These are phyloP conservation scores for Typhlichthys eigenmanni DNA, from an alignment of 2,797 vertebrate genomes.

Conservation along the genomic window DNA sequence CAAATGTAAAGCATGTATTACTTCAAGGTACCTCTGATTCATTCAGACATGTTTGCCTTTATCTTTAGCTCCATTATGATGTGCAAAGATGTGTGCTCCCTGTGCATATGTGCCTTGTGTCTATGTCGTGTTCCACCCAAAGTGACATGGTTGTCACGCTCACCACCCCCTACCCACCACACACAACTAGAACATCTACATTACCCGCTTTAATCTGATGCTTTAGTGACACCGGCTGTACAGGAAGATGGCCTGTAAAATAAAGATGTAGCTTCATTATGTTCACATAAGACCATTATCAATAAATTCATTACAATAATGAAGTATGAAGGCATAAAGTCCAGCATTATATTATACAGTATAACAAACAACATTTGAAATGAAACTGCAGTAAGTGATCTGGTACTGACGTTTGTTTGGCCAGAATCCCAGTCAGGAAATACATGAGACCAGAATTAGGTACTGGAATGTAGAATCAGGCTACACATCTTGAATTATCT, in stretches of 20 bases:
- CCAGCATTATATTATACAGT: too few relatives aligned
- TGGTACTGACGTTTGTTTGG: conserved; percentile 14
- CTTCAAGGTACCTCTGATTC: background rate
- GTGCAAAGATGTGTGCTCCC: too few relatives aligned
- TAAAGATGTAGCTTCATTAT: conserved; percentile 15
- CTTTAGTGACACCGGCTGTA: conserved; percentile 57
- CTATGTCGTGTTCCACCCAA: too few relatives aligned
- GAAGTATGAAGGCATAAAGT: too few relatives aligned
- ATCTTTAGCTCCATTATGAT: too few relatives aligned
- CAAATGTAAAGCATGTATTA: conserved; percentile 3
- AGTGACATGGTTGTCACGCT: too few relatives aligned
- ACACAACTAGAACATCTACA: background rate
- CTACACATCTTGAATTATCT: conserved; percentile 15
- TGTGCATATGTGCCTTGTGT: too few relatives aligned
- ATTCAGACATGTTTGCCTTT: too few relatives aligned
- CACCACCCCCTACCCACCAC: too few relatives aligned
- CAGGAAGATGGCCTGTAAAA: conserved; percentile 63
- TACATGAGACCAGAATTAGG: conserved; percentile 14
- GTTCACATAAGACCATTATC: background rate
- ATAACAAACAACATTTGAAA: background rate
- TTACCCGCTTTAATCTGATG: conserved; percentile 66
- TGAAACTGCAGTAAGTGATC: background rate
- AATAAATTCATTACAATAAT: background rate
- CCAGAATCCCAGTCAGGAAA: conserved; percentile 15
- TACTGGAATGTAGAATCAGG: conserved; percentile 4